A percentile compares a stretch with the other conserved stretches of the same genome.
Evolutionary conservation across 1,140 invertebrate genomes (phyloP).

Genomic region (Palaemon carinicauda): DNA sequence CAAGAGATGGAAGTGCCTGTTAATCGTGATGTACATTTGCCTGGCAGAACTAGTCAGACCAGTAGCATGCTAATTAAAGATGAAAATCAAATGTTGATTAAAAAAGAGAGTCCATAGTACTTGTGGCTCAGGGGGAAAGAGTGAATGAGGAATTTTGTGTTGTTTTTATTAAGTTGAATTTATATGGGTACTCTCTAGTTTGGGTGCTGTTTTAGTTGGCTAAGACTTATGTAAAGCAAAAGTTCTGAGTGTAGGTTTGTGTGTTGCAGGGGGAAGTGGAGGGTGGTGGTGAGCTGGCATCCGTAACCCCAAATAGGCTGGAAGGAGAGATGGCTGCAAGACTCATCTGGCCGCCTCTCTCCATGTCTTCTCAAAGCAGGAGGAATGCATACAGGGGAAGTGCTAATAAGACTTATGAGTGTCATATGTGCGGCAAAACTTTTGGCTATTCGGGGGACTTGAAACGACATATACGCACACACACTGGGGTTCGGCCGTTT

Average conservation of each 20-base stretch:
- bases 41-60: too few relatives aligned
- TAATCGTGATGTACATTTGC: too few relatives aligned
- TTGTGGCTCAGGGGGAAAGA: neutral
- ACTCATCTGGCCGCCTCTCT: constrained; percentile 31
- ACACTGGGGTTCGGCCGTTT: constrained; percentile 68
- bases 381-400: neutral
- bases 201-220: constrained; percentile 28
- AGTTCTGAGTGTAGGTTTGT: constrained; percentile 51
- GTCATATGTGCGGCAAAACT: constrained; percentile 62
- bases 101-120: too few relatives aligned
- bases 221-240: neutral
- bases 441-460: constrained; percentile 62
- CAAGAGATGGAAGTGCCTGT: neutral
- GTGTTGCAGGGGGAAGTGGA: constrained; percentile 50
- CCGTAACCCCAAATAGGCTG: constrained; percentile 37
- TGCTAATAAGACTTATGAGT: constrained; percentile 55
- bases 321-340: constrained; percentile 22
- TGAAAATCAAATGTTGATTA: too few relatives aligned
- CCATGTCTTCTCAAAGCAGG: constrained; percentile 14
- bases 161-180: neutral
- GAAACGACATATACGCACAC: constrained; percentile 61
- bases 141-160: neutral
- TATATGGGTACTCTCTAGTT: neutral
- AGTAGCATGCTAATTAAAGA: too few relatives aligned
- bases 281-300: constrained; percentile 26